phyloP scores from a whole-genome alignment of 2,797 vertebrate genomes.

The Pelobates cultripes region DNA sequence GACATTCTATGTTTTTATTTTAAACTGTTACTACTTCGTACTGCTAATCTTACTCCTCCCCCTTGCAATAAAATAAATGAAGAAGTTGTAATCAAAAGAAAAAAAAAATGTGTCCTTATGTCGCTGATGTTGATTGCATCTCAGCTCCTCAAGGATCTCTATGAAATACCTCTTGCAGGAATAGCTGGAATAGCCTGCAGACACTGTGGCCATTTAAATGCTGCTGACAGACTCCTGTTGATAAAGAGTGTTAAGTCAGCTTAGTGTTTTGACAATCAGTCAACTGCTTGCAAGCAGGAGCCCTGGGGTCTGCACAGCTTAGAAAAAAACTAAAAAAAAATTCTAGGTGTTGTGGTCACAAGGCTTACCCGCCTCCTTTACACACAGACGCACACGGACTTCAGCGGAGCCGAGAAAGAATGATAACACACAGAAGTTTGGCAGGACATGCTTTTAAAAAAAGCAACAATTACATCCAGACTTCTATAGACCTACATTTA shows the following conservation, averaged over 20 bases:
- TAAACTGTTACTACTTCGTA: conserved; percentile 60
- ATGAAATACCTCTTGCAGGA: conserved; percentile 68
- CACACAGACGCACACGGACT: background rate
- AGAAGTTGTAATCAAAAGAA: conserved; percentile 63
- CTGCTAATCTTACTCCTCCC: conserved; percentile 62
- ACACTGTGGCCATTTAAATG: conserved; percentile 64
- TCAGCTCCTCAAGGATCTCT: conserved; percentile 63
- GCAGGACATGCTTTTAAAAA: conserved; percentile 59
- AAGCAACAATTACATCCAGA: conserved; percentile 51
- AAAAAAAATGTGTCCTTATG: conserved; percentile 64
- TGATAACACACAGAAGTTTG: conserved; percentile 54
- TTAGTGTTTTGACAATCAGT: conserved; percentile 51
- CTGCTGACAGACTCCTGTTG: conserved; percentile 63
- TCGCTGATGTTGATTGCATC: conserved; percentile 75
- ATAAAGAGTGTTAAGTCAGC: conserved; percentile 61
- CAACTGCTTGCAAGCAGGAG: conserved; percentile 15
- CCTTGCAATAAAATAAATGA: conserved; percentile 71
- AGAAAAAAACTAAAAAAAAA: conserved; percentile 48
- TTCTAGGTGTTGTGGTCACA: conserved; percentile 53
- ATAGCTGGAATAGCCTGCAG: conserved; percentile 61
- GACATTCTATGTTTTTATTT: conserved; percentile 52
- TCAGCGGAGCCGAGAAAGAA: conserved; percentile 55
- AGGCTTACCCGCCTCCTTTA: conserved; percentile 27
- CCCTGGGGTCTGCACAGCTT: conserved; percentile 42
- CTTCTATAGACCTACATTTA: conserved; percentile 54